Base-by-base conservation (phyloP, 2,113 vertebrate species). In the Mastomys natalensis region DNA sequence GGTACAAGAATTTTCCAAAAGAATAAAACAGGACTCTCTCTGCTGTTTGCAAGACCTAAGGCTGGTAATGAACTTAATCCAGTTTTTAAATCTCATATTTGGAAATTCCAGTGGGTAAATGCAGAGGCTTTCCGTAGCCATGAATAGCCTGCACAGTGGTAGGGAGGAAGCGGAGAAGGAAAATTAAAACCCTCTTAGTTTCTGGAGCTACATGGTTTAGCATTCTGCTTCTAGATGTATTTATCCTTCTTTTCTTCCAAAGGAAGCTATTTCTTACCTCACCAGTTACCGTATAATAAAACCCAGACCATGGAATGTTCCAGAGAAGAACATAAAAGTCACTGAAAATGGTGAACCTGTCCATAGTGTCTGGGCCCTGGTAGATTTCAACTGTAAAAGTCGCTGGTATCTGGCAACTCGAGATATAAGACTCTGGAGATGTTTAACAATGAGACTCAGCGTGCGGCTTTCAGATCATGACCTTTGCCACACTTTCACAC, bases 1-100 rank as follows among this genome's bases (percentile, higher is more conserved):
- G 99, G 99, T 99, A 68, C 98, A 99, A 97, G 98, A 99, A 70
- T 99, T 99, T 95, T 99, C 98, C 97, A 97, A 94, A 86, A 97
- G 93, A 66, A 92, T 99, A 72, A 98, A 81, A 43, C 98, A 95
- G 53, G 98, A 98, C 88, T 96, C 98, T 62, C 43, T 97, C 5
- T 91, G 66, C 24, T 29, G 97, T 96, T 95, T 98, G 78, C 97
- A 98, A 97, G 99, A 99, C 82, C 98, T 98, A 92, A 98, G 98
- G 55, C 97, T 98, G 99, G 99, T 99, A 98, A 98, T 96, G 58
- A 43, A 80, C 92, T 93, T 95, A 48, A 70, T 88, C 5, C 11
- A 4, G 15, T 66, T 96, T 94, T 70, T 19, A 37, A 40, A 55
- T 62, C 37, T 92, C 60, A n/a, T 81, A 40, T 40, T 68, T 89